These are phyloP conservation scores for Merops nubicus DNA, from an alignment of 2,113 vertebrate species.

Conservation along the genomic window DNA sequence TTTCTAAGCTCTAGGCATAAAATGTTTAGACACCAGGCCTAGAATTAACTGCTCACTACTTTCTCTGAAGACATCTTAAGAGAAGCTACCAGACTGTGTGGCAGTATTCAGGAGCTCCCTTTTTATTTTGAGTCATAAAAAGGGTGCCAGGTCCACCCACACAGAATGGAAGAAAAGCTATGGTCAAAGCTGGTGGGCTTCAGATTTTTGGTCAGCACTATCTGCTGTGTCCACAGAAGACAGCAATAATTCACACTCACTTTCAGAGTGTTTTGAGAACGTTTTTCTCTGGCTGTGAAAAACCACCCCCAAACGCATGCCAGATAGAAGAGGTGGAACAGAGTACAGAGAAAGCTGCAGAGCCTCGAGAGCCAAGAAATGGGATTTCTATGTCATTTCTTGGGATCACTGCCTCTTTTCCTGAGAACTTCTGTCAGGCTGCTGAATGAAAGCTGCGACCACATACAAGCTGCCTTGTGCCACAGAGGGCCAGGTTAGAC, in stretches of 20 bases:
- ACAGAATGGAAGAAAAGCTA: neutral
- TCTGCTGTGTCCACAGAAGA: neutral
- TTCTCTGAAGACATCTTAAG: neutral
- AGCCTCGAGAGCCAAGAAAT: neutral
- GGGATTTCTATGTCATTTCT: neutral
- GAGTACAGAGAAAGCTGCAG: neutral
- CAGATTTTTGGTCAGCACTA: neutral
- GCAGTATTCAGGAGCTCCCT: neutral
- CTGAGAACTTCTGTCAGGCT: neutral
- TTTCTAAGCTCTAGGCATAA: neutral
- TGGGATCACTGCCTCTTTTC: neutral
- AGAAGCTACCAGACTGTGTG: neutral
- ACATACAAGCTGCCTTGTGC: accelerated
- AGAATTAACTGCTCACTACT: neutral
- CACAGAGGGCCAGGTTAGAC: neutral
- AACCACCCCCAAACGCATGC: neutral
- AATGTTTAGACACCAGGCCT: neutral
- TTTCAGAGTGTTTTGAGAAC: neutral
- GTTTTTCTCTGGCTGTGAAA: neutral
- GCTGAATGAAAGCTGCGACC: neutral
- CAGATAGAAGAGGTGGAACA: neutral
- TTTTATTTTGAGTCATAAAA: neutral
- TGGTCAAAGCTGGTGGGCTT: neutral
- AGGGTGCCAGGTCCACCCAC: no score
- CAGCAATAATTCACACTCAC: neutral